phyloP scores from a whole-genome alignment of 2,888 invertebrate genomes.

The Cataglyphis albicans region DNA sequence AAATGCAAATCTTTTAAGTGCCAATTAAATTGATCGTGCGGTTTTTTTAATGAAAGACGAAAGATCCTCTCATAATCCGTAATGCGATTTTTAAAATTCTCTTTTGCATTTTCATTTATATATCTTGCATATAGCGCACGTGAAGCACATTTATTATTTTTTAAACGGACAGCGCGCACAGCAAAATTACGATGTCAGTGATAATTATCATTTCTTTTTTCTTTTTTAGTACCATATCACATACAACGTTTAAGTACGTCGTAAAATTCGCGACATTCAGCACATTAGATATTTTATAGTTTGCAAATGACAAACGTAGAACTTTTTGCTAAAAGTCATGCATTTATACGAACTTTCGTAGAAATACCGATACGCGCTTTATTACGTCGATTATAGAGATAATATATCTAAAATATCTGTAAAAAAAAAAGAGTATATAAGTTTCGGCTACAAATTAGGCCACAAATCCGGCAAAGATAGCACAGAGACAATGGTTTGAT shows the following conservation, averaged over 20 bases:
- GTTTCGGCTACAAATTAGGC: neutral
- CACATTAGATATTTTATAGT: slow-evolving; percentile 26
- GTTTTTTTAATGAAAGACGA: neutral
- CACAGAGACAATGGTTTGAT: neutral
- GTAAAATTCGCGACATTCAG: slow-evolving; percentile 42
- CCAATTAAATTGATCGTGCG: neutral
- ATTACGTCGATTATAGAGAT: neutral
- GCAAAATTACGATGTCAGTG: slow-evolving; percentile 10
- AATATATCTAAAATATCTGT: neutral
- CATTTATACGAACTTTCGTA: neutral
- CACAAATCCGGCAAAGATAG: neutral
- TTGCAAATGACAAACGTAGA: neutral
- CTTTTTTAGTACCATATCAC: neutral
- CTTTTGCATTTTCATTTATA: neutral
- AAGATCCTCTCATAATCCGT: too few relatives aligned
- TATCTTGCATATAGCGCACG: neutral
- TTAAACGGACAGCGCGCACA: neutral
- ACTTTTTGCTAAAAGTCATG: neutral
- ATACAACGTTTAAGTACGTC: slow-evolving; percentile 13
- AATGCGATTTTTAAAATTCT: neutral
- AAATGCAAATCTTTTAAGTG: neutral
- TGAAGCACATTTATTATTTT: neutral
- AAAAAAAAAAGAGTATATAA: neutral
- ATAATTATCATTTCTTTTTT: neutral
- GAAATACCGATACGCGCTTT: neutral